phyloP scores from a whole-genome alignment of 2,888 invertebrate species.

The Asteroscopus sphinx region DNA sequence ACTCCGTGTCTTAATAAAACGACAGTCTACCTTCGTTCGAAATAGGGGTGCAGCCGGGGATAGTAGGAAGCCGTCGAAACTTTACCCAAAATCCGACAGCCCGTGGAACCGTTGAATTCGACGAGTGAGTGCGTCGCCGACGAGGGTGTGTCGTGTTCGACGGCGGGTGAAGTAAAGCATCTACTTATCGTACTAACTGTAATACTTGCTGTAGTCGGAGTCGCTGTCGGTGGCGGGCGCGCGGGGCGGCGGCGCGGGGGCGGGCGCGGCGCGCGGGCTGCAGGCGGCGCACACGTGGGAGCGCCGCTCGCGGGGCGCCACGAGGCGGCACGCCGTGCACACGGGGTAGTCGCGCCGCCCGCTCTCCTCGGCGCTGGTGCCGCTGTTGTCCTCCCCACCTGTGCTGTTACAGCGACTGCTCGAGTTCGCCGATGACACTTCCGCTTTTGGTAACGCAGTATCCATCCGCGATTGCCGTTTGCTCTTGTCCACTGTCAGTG shows the following conservation, averaged over 20 bases:
- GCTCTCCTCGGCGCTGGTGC: constrained; percentile 68
- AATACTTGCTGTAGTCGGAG: constrained; percentile 90
- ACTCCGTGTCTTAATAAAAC: constrained; percentile 40
- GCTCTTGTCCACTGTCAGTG: constrained; percentile 88
- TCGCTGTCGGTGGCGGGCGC: constrained; percentile 74
- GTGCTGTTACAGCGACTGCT: constrained; percentile 71
- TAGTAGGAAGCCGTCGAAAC: constrained; percentile 48
- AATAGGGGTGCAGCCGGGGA: constrained; percentile 53
- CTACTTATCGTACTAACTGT: constrained; percentile 87
- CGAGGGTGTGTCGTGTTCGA: constrained; percentile 49
- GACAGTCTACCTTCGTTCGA: constrained; percentile 28
- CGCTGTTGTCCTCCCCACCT: constrained; percentile 69
- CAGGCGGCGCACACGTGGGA: constrained; percentile 69
- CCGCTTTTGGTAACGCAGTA: constrained; percentile 35
- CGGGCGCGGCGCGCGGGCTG: constrained; percentile 50
- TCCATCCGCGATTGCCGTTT: constrained; percentile 64
- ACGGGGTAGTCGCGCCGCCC: constrained; percentile 66
- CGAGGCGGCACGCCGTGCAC: constrained; percentile 72
- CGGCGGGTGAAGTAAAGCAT: constrained; percentile 76
- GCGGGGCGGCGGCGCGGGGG: constrained; percentile 53
- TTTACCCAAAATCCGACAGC: constrained; percentile 47
- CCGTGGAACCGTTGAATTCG: constrained; percentile 45
- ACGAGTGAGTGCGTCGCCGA: constrained; percentile 26
- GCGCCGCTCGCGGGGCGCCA: constrained; percentile 64
- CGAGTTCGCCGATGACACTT: constrained; percentile 63